Evolutionary conservation across 53 echinoderm and acorn worm genomes (phyloP).

Genomic region (Luidia sarsii): DNA sequence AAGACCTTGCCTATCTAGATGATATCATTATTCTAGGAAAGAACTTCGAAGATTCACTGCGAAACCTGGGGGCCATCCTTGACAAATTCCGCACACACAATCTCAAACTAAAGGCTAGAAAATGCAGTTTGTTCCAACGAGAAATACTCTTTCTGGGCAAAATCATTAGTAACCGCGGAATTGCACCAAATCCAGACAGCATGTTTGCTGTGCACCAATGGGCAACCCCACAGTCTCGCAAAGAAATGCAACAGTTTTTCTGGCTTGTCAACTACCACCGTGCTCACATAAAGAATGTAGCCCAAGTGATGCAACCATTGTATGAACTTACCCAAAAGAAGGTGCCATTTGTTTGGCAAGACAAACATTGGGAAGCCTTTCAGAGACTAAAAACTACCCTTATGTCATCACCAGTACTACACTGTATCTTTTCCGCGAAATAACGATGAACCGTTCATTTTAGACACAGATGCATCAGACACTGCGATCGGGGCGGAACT

Average conservation of each 20-base stretch:
- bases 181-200: constrained; percentile 14
- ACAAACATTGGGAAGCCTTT: constrained; percentile 20
- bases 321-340: not conserved
- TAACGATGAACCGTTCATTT: constrained; percentile 9
- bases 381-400: not conserved
- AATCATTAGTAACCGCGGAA: not conserved
- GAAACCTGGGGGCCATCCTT: constrained; percentile 22
- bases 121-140: constrained; percentile 31
- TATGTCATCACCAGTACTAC: not conserved
- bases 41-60: constrained; percentile 31
- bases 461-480: constrained; percentile 52
- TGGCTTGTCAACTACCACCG: constrained; percentile 44
- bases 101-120: constrained; percentile 33
- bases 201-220: constrained; percentile 1
- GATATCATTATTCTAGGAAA: too few species aligned
- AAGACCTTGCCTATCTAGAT: too few species aligned
- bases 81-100: not conserved
- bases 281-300: constrained; percentile 15
- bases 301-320: constrained; percentile 14
- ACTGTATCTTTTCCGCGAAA: constrained; percentile 24
- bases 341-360: not conserved
- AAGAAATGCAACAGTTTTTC: constrained; percentile 33
- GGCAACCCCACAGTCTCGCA: constrained; percentile 3
- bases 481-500: constrained; percentile 22
- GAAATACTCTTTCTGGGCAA: constrained; percentile 31